Evolutionary conservation across 2,797 vertebrate species (phyloP).

Genomic region (Nasua narica): DNA sequence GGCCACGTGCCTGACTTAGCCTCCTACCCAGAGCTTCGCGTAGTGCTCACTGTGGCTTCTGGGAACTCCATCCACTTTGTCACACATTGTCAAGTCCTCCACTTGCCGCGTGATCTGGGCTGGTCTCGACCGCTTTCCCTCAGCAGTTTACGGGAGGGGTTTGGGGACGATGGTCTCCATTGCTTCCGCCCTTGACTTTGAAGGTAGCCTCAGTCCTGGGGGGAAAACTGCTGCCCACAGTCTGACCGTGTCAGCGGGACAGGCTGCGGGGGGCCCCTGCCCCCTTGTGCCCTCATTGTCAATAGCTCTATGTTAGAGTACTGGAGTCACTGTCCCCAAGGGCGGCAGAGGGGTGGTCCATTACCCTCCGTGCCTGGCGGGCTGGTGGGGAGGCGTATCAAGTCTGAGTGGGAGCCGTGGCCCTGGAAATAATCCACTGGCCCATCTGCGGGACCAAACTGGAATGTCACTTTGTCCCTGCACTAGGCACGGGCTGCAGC

Average conservation of each 20-base stretch:
- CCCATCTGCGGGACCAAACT: slow-evolving; percentile 36
- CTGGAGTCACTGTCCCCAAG: not conserved
- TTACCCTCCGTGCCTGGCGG: not conserved
- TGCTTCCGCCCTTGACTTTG: not conserved
- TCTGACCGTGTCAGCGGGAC: not conserved
- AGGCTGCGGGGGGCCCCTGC: not conserved
- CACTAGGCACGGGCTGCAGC: slow-evolving; percentile 40
- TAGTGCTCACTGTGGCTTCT: not conserved
- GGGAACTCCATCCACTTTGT: not conserved
- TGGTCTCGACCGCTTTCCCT: not conserved
- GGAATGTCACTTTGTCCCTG: slow-evolving; percentile 33
- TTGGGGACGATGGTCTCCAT: not conserved
- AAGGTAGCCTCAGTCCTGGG: not conserved
- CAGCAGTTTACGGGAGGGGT: not conserved
- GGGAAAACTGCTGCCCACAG: not conserved
- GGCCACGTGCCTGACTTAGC: too few species aligned
- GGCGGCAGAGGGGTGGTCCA: not conserved
- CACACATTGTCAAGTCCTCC: rapidly evolving
- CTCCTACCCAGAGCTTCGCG: not conserved
- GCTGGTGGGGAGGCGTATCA: not conserved
- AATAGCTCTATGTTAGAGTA: not conserved
- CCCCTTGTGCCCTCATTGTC: rapidly evolving
- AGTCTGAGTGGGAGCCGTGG: not conserved
- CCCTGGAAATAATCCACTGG: slow-evolving; percentile 49
- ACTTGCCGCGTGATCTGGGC: not conserved